Evolutionary conservation across 2,888 invertebrate species (phyloP).

Genomic region (Chalcis sispes): DNA sequence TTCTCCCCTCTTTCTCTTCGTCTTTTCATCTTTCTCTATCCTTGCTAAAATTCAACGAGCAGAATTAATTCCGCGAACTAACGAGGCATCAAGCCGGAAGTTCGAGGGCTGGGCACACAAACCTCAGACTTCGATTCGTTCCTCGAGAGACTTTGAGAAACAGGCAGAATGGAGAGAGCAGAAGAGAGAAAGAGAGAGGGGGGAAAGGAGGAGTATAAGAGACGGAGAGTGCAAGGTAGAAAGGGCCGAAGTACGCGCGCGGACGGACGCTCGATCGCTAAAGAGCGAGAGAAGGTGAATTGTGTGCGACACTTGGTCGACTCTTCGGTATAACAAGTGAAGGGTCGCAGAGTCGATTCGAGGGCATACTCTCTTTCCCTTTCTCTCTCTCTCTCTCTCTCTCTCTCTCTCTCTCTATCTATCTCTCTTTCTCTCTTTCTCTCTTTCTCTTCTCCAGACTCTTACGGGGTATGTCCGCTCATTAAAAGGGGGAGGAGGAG

Average conservation of each 20-base stretch:
- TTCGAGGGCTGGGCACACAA: constrained; percentile 64
- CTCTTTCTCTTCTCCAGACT: too few species aligned
- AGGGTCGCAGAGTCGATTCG: constrained; percentile 34
- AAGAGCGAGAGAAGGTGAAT: constrained; percentile 33
- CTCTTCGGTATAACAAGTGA: constrained; percentile 30
- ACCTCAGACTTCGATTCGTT: constrained; percentile 63
- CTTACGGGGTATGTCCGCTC: constrained; percentile 31
- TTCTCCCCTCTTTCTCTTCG: not conserved
- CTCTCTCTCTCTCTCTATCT: too few species aligned
- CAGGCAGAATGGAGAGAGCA: constrained; percentile 23
- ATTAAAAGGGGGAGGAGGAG: constrained; percentile 46
- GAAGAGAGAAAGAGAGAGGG: not conserved
- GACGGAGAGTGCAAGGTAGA: not conserved
- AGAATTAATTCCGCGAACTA: constrained; percentile 65
- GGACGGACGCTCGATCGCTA: constrained; percentile 1
- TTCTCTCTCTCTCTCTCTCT: too few species aligned
- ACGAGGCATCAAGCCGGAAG: constrained; percentile 65
- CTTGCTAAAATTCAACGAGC: constrained; percentile 63
- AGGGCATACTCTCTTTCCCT: constrained; percentile 5
- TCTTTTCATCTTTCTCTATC: too few species aligned
- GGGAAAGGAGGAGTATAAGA: not conserved
- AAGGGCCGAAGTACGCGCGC: not conserved
- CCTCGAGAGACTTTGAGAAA: constrained; percentile 61
- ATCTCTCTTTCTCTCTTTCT: too few species aligned
- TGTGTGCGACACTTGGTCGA: constrained; percentile 30